Evolutionary conservation across 2,888 invertebrate species (phyloP).

Genomic region (Dasypolia templi): DNA sequence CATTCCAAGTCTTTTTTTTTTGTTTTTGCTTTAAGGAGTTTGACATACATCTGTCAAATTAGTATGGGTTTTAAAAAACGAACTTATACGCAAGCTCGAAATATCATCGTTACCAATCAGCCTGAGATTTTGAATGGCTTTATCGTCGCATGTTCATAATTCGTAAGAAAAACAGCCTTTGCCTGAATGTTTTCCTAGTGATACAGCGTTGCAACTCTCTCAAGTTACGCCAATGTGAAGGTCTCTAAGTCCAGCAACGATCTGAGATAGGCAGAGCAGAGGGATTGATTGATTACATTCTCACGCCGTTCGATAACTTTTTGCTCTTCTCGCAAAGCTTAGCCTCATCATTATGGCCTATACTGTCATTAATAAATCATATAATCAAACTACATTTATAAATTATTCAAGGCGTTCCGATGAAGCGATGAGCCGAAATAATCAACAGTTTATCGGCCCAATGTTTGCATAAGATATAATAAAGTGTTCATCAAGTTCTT

Average conservation of each 20-base stretch:
- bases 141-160: neutral
- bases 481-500: conserved; percentile 16
- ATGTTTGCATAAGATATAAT: conserved; percentile 48
- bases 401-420: conserved; percentile 12
- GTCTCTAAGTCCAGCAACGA: neutral
- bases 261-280: neutral
- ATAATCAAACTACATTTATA: conserved; percentile 31
- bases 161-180: neutral
- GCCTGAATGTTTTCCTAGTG: too few relatives aligned
- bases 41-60: too few relatives aligned
- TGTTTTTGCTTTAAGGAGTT: too few relatives aligned
- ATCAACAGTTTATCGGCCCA: conserved; percentile 2
- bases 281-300: conserved; percentile 31
- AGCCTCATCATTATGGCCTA: neutral
- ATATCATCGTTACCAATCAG: neutral
- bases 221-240: neutral
- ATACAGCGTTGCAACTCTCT: neutral
- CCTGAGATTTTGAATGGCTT: neutral
- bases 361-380: conserved; percentile 30
- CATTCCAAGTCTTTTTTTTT: too few relatives aligned
- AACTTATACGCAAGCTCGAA: too few relatives aligned
- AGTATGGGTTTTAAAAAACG: too few relatives aligned
- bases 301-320: neutral
- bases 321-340: conserved; percentile 9
- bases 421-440: conserved; percentile 15